Percentiles rank a stretch among this genome's conserved stretches.
These are phyloP conservation scores for Leptopilina boulardi DNA, from an alignment of 1,140 invertebrate species.

Conservation along the genomic window DNA sequence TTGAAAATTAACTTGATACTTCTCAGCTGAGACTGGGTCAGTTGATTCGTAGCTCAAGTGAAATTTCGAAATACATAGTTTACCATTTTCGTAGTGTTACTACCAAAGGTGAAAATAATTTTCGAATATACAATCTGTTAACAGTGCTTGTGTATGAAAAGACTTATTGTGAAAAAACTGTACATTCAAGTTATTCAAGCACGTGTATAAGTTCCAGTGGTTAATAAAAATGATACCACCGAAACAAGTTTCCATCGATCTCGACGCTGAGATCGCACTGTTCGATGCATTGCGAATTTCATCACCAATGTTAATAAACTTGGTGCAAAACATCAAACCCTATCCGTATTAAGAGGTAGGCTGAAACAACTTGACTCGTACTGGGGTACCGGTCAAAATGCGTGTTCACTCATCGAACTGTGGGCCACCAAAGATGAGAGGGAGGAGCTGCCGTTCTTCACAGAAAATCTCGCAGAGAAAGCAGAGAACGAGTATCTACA, in stretches of 20 bases:
- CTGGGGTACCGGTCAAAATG: not conserved
- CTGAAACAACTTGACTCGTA: not conserved
- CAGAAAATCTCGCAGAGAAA: not conserved
- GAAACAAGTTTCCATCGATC: not conserved
- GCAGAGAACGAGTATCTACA: not conserved
- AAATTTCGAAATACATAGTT: no score
- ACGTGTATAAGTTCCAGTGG: no score
- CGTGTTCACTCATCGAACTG: not conserved
- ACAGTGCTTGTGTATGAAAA: no score
- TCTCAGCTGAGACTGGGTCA: no score
- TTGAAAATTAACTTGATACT: no score
- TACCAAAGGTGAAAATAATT: no score
- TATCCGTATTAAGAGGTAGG: not conserved
- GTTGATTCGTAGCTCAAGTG: no score
- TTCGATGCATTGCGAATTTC: not conserved
- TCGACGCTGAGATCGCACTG: not conserved
- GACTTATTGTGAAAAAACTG: no score
- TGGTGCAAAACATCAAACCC: not conserved
- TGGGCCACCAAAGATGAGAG: not conserved
- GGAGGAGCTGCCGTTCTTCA: not conserved
- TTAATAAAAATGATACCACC: not conserved
- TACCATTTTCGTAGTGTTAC: no score
- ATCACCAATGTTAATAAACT: not conserved
- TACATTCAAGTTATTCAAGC: no score
- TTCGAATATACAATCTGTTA: no score